These are phyloP conservation scores for Troides oblongomaculatus DNA, from an alignment of 2,888 invertebrate species.

Conservation along the genomic window DNA sequence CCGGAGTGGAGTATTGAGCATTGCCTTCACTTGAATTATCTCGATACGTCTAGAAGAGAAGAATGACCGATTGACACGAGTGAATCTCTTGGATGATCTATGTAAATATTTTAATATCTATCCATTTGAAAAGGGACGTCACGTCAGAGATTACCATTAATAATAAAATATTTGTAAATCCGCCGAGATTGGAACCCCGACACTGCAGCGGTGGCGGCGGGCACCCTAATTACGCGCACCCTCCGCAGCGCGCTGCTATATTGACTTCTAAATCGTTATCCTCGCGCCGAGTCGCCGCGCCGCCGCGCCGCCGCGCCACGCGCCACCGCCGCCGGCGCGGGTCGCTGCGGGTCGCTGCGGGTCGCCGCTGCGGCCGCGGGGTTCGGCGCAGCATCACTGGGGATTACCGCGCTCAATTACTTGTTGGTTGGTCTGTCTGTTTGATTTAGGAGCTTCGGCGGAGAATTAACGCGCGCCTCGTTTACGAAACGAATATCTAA, in stretches of 20 bases:
- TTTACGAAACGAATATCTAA: too few relatives aligned
- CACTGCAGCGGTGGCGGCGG: slow-evolving; percentile 5
- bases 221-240: slow-evolving; percentile 27
- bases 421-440: slow-evolving; percentile 28
- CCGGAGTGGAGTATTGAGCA: too few relatives aligned
- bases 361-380: slow-evolving; percentile 10
- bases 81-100: too few relatives aligned
- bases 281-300: slow-evolving; percentile 24
- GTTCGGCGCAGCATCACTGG: slow-evolving; percentile 34
- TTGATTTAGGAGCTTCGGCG: slow-evolving; percentile 17
- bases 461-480: too few relatives aligned
- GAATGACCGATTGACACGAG: too few relatives aligned
- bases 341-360: background rate
- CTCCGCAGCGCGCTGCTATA: slow-evolving; percentile 31
- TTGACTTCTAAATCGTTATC: slow-evolving; percentile 42
- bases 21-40: too few relatives aligned
- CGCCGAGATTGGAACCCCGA: slow-evolving; percentile 13
- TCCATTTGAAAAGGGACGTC: slow-evolving; percentile 3
- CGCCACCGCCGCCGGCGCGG: background rate
- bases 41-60: too few relatives aligned
- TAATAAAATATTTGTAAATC: slow-evolving; percentile 27
- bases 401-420: slow-evolving; percentile 42
- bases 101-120: background rate
- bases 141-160: slow-evolving; percentile 18
- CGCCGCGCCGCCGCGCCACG: background rate